These are phyloP conservation scores for Trialeurodes vaporariorum DNA, from an alignment of 1,140 invertebrate species.

Conservation along the genomic window DNA sequence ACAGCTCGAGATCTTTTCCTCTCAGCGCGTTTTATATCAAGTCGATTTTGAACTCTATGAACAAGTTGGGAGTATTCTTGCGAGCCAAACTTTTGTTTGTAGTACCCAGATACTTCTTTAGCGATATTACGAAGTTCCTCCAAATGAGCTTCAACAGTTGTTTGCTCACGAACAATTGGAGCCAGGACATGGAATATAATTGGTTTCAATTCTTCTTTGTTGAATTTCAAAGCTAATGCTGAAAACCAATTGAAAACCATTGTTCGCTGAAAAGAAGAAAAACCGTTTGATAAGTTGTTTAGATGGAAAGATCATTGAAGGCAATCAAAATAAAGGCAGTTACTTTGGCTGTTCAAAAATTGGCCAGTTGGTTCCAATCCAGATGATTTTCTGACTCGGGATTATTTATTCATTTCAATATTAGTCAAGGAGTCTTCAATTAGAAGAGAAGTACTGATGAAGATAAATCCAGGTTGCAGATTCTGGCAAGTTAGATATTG, in stretches of 20 bases:
- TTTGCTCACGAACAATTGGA: conserved; percentile 54
- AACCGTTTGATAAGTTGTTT: too few species aligned
- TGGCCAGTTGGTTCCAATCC: too few species aligned
- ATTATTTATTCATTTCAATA: too few species aligned
- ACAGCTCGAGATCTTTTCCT: conserved; percentile 48
- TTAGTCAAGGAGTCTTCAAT: too few species aligned
- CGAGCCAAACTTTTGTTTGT: conserved; percentile 50
- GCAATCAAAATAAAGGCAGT: too few species aligned
- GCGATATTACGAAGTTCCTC: conserved; percentile 47
- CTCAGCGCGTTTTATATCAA: conserved; percentile 48
- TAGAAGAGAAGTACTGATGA: too few species aligned
- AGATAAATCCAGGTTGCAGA: too few species aligned
- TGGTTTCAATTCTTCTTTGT: conserved; percentile 38
- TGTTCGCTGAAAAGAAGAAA: conserved; percentile 39
- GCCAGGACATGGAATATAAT: conserved; percentile 46
- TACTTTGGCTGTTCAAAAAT: too few species aligned
- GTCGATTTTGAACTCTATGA: conserved; percentile 41
- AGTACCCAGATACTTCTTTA: conserved; percentile 48
- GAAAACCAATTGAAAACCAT: conserved; percentile 62
- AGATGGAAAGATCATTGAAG: too few species aligned
- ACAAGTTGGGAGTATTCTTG: conserved; percentile 50
- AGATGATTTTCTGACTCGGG: too few species aligned
- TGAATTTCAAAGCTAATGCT: conserved; percentile 45
- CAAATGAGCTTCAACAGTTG: conserved; percentile 30
- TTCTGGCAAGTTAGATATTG: too few species aligned